Evolutionary conservation across 2,797 vertebrate genomes (phyloP), one percentile per base, ranked within the genome.

Genomic region (Parauchenoglanis ngamensis): DNA sequence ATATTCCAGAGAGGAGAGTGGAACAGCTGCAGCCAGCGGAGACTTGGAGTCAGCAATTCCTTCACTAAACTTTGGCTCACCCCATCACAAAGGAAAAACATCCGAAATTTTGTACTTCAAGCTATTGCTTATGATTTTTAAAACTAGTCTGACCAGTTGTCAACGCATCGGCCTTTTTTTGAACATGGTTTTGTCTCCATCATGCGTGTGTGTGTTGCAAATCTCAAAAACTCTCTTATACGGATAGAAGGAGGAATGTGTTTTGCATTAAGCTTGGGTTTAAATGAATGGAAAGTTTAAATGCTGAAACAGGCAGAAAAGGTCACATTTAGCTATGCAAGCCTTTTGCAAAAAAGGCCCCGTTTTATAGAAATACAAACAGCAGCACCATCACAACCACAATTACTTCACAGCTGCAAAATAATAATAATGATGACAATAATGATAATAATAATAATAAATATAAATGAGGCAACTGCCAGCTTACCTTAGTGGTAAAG

Each of bases 401-500:
- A 17, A 46, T 7, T 35, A 35, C 10, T 35, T 61, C 21, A 79
- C 54, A 15, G 35, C 0, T 17, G 8, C 11, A 78, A 57, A 59
- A 17, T 2, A 70, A 86, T 7, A 52, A 49, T 7, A 79, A 44
- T 1, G 21, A 57, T 0, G 78, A 77, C 4, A 83, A 40, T 1
- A 72, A 57, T 0, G 78, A 77, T 11, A 83, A 40, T 1, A 72
- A 35, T 21, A 12, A 25, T 6, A 73, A 44, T 12, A 75, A 7
- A 13, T 1, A 44, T n/a, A 1, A 13, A 31, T 23, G 28, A 75
- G 0, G 25, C 11, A n/a, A 76, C 1, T 25, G n/a, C 0, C 31
- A 86, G 46, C 88, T 92, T 97, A 98, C 98, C 98, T 99, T 93
- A 99, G 95, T 65, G 98, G 98, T 91, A 99, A 94, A 67, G 98